phyloP scores from a whole-genome alignment of 2,113 vertebrate genomes.

The Stegostoma tigrinum region DNA sequence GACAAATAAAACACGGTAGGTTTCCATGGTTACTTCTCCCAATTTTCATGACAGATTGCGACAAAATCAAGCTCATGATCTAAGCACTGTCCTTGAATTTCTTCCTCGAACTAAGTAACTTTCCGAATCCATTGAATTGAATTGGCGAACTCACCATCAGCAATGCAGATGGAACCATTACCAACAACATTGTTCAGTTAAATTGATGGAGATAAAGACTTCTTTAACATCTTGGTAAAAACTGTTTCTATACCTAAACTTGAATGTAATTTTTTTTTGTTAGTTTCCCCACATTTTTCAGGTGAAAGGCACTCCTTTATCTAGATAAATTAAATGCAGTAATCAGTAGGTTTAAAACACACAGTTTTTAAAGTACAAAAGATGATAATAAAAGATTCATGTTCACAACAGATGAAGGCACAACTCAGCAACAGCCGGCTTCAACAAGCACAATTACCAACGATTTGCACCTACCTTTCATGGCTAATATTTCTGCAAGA shows the following conservation, averaged over 20 bases:
- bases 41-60: not conserved
- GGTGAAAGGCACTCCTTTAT: not conserved
- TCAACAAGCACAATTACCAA: not conserved
- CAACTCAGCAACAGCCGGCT: not conserved
- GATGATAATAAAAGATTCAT: too few relatives aligned
- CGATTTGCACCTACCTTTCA: constrained; percentile 68
- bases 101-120: not conserved
- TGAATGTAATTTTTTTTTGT: not conserved
- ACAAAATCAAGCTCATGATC: not conserved
- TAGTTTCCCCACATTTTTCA: not conserved
- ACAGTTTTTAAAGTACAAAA: not conserved
- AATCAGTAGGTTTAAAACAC: not conserved
- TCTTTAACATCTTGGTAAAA: not conserved
- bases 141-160: not conserved
- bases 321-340: not conserved
- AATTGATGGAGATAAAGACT: not conserved
- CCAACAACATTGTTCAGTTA: not conserved
- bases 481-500: constrained; percentile 90
- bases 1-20: not conserved
- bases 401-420: not conserved
- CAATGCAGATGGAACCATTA: not conserved
- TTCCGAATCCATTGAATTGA: not conserved
- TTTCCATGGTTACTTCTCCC: not conserved
- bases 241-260: not conserved
- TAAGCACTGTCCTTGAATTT: not conserved